Evolutionary conservation across 23 tunicate species (phyloP), one percentile per base, ranked within the genome.

Genomic region (Ascidia mentula): DNA sequence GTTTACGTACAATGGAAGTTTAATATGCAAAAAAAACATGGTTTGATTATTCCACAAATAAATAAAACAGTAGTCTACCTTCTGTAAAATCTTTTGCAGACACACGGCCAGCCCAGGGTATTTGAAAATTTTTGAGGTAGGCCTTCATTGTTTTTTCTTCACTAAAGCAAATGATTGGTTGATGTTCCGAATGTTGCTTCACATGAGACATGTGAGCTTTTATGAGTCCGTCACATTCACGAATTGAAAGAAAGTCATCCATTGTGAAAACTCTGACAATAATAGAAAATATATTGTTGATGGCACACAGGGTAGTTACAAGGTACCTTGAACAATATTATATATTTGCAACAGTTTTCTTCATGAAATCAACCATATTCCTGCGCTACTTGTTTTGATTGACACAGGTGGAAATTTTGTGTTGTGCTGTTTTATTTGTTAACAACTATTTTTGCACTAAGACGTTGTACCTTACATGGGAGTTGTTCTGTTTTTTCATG

Each of bases 121-220:
- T 81, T 81, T 81, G 61, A 40, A 78, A 40, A 34, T 84, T 76
- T 37, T 37, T 59, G 7, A 88, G 73, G 78, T 88, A 87, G 72
- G 53, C 69, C 53, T 69, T 69, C 82, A 88, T 87, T 18, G 89
- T 88, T 26, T 22, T 69, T 34, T 39, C 79, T 0, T 75, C 94
- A 36, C 94, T 88, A 84, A 88, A 88, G 79, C 94, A 88, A 0
- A 81, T 65, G 60, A 82, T 77, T 18, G 94, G 94, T n/a, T 76
- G 69, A 32, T 76, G 78, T 3, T 40, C 36, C 9, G 53, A 45
- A 59, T 82, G 84, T 34, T 81, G 59, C 31, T 42, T 45, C 72
- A 88, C 70, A 82, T 88, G 94, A 45, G 45, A 45, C 40, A 61
- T 59, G 61, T 88, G 94, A 69, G 87, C 94, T 75, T 73, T 81